phyloP scores from a whole-genome alignment of 1,140 invertebrate genomes.

The Bursaphelenchus mucronatus region DNA sequence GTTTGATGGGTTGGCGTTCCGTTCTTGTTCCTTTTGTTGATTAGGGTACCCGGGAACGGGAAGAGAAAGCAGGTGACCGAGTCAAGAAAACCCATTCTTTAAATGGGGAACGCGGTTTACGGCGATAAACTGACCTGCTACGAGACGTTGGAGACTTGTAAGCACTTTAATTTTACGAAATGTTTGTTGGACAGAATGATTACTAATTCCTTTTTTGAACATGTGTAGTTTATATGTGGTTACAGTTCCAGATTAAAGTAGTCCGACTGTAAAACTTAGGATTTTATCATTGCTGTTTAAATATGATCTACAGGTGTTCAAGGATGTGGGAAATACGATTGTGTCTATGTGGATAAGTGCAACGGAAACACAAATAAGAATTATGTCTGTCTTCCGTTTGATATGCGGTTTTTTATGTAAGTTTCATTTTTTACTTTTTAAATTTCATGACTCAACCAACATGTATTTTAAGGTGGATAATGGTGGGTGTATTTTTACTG shows the following conservation, averaged over 20 bases:
- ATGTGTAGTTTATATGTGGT: conserved; percentile 6
- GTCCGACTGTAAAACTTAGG: neutral
- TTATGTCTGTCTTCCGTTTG: conserved; percentile 42
- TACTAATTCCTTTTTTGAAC: neutral
- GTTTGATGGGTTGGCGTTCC: too few species aligned
- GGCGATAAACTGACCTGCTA: conserved; percentile 36
- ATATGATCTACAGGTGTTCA: conserved; percentile 23
- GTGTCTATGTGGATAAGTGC: conserved; percentile 41
- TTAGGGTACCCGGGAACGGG: too few species aligned
- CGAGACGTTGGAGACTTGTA: conserved; percentile 41
- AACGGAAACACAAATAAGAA: conserved; percentile 19
- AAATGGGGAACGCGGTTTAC: conserved; percentile 44
- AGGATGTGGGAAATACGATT: conserved; percentile 31
- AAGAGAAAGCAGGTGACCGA: too few species aligned
- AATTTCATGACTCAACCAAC: neutral
- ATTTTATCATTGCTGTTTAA: neutral
- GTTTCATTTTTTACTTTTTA: conserved; percentile 14
- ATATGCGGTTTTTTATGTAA: conserved; percentile 37
- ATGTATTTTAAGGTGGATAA: conserved; percentile 36
- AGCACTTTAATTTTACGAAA: conserved; percentile 1
- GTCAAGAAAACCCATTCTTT: too few species aligned
- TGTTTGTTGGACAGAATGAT: neutral
- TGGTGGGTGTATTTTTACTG: conserved; percentile 34
- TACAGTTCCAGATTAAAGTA: conserved; percentile 3
- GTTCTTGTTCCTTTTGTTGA: too few species aligned